Percentiles rank a stretch among this genome's conserved stretches.
These are phyloP conservation scores for Drosophila busckii DNA, from an alignment of 1,140 invertebrate species.

Conservation along the genomic window DNA sequence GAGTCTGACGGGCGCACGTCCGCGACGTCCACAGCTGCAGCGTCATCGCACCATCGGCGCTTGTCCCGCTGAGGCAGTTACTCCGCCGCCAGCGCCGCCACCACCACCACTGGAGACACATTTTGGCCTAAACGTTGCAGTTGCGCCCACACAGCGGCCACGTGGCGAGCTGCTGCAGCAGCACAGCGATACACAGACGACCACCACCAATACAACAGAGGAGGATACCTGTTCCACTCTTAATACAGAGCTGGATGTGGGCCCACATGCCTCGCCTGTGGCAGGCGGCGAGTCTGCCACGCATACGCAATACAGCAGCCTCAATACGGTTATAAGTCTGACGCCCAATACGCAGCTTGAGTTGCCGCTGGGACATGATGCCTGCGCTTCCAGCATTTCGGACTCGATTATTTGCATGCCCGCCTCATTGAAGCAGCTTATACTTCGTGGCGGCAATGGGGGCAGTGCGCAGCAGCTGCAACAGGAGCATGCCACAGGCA, in stretches of 20 bases:
- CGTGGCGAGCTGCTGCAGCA: constrained; percentile 67
- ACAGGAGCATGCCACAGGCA: constrained; percentile 31
- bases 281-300: constrained; percentile 46
- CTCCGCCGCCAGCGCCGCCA: constrained; percentile 28
- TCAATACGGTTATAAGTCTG: constrained; percentile 72
- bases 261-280: constrained; percentile 1
- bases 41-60: constrained; percentile 65
- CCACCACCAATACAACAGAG: constrained; percentile 66
- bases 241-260: constrained; percentile 62
- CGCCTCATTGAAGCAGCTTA: constrained; percentile 65
- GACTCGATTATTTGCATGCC: constrained; percentile 74
- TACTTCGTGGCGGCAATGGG: constrained; percentile 47
- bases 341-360: too few relatives aligned
- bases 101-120: constrained; percentile 58
- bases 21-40: constrained; percentile 56
- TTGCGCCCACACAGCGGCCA: constrained; percentile 47
- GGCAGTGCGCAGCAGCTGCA: constrained; percentile 32
- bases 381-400: constrained; percentile 67
- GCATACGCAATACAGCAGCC: constrained; percentile 68
- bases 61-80: constrained; percentile 44
- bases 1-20: constrained; percentile 49
- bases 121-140: constrained; percentile 60
- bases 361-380: constrained; percentile 65
- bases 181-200: constrained; percentile 74
- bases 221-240: constrained; percentile 73